Base-by-base conservation (phyloP, 1,140 invertebrate genomes). In the Solenopsis invicta region DNA sequence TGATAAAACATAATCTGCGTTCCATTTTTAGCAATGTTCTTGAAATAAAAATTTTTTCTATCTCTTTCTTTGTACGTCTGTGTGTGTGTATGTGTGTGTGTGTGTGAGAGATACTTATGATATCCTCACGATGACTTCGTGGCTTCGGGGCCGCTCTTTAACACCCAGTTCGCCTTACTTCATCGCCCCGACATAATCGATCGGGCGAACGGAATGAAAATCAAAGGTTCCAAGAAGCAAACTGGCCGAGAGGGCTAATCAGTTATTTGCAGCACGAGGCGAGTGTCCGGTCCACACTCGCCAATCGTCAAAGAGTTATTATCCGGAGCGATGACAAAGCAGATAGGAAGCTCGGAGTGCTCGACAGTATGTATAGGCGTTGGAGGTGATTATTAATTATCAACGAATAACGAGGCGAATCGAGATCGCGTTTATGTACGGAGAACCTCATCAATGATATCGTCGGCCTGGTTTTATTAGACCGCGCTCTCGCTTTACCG, bases 301-400 rank as follows among this genome's bases (percentile, higher is more conserved):
- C 69, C 88, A 59, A 87, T 90, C 67, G 76, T 56, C 67, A 71
- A 82, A 86, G 87, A 92, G 78, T 93, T 93, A 93, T 93, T 91
- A 90, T 78, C 72, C 89, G 75, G 41, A 64, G 72, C 87, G 92
- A 93, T 92, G 92, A 93, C 92, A 93, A 92, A 91, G 89, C 89
- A 89, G 92, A 93, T 93, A 90, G 85, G 77, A 76, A 75, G 61
- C 24, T 50, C 41, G 16, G 24, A 64, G 34, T 64, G 75, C 64
- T 34, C 37, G 77, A 29, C 64, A 54, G 67, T 84, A 48, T 61
- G 34, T 52, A 64, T 50, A 72, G 24, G 6, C 74, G 69, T 56
- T 37, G n/a, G 64, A 52, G 50, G 62, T 88, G 90, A 92, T 92
- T 82, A 82, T 82, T 92, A 92, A 92, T 92, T 92, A 92, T 91